Conservation (phyloP, 2,113 vertebrate genomes). For the Myotis davidii region DNA sequence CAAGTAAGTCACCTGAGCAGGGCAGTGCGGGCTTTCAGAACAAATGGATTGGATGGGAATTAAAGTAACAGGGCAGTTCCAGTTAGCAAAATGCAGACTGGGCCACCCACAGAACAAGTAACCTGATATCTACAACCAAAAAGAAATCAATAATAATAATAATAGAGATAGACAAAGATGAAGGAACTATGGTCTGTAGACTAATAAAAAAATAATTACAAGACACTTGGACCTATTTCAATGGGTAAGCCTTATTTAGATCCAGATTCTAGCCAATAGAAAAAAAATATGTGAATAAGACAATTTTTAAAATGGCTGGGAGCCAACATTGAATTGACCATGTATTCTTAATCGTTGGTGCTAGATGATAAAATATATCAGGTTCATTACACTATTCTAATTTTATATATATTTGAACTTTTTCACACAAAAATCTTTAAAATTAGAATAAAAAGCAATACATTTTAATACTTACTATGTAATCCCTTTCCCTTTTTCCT, state of each 20-base stretch:
- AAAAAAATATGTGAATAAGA: neutral
- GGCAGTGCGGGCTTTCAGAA: neutral
- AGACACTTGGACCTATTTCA: constrained; percentile 26
- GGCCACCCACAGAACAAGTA: neutral
- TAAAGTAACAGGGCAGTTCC: neutral
- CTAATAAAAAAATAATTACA: constrained; percentile 40
- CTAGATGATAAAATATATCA: neutral
- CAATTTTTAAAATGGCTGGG: neutral
- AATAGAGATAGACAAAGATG: neutral
- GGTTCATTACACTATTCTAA: neutral
- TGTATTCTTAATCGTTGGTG: neutral
- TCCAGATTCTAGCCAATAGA: neutral
- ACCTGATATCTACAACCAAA: neutral
- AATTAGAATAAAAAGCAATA: neutral
- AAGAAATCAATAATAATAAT: neutral
- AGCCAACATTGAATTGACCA: neutral
- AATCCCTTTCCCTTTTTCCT: neutral
- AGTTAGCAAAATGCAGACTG: neutral
- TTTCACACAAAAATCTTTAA: constrained; percentile 10
- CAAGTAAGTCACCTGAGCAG: constrained; percentile 80
- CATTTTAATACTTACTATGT: neutral
- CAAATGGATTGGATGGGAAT: neutral
- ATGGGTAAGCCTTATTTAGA: neutral
- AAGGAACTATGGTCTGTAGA: neutral
- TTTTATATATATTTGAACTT: neutral